Percentiles rank a stretch among this genome's conserved stretches.
These are phyloP conservation scores for Torymus tubicola DNA, from an alignment of 2,888 invertebrate species.

Conservation along the genomic window DNA sequence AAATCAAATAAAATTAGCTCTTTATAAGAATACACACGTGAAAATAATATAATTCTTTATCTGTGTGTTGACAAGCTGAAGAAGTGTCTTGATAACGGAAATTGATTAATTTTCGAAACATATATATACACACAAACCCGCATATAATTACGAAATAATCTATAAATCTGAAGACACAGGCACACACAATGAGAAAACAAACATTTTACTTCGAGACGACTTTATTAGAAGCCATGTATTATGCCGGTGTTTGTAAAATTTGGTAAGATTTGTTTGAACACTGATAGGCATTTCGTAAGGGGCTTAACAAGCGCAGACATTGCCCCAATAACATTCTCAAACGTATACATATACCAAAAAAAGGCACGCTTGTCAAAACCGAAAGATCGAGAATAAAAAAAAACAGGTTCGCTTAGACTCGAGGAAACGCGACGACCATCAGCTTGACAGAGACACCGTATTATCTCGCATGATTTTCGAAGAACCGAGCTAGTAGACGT, in stretches of 20 bases:
- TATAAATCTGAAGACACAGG: slow-evolving; percentile 14
- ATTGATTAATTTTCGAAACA: not conserved
- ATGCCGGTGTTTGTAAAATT: slow-evolving; percentile 41
- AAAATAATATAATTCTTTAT: too few species aligned
- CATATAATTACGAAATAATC: slow-evolving; percentile 5
- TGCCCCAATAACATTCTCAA: not conserved
- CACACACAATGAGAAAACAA: slow-evolving; percentile 37
- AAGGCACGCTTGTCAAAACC: not conserved
- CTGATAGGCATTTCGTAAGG: slow-evolving; percentile 52
- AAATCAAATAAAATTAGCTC: too few species aligned
- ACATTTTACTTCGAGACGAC: slow-evolving; percentile 1
- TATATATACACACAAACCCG: not conserved
- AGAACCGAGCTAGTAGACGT: slow-evolving; percentile 12
- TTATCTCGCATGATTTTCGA: slow-evolving; percentile 38
- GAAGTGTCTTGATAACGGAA: too few species aligned
- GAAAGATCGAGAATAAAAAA: slow-evolving; percentile 21
- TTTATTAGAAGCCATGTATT: slow-evolving; percentile 5
- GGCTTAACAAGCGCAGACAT: slow-evolving; percentile 13
- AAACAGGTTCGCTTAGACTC: not conserved
- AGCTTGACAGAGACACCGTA: not conserved
- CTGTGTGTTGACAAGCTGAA: too few species aligned
- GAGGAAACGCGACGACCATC: slow-evolving; percentile 5
- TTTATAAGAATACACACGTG: too few species aligned
- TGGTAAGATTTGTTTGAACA: slow-evolving; percentile 55
- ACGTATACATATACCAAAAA: not conserved